Evolutionary conservation across 2,797 vertebrate species (phyloP).

Genomic region (Cossypha dichroa): DNA sequence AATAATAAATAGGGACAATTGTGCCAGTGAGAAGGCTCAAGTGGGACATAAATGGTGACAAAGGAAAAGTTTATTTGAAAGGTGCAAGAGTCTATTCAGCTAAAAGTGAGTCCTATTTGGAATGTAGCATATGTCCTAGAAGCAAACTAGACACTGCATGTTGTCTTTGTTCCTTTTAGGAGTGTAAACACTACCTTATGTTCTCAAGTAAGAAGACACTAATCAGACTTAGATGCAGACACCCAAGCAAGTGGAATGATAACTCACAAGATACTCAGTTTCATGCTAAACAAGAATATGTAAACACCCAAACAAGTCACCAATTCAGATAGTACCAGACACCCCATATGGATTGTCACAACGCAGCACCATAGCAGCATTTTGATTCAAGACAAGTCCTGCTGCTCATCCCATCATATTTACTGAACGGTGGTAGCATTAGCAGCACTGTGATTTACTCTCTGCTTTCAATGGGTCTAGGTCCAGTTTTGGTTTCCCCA

Average conservation of each 20-base stretch:
- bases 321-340: not conserved
- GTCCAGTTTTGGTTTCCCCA: conserved; percentile 88
- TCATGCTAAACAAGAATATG: not conserved
- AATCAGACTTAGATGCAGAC: conserved; percentile 1
- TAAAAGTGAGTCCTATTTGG: conserved; percentile 11
- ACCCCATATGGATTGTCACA: conserved; percentile 12
- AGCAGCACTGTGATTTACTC: conserved; percentile 94
- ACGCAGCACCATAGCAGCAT: conserved; percentile 15
- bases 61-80: not conserved
- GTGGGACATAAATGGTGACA: not conserved
- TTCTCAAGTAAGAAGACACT: not conserved
- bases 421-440: conserved; percentile 32
- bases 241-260: not conserved
- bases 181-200: conserved; percentile 60
- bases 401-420: conserved; percentile 7
- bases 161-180: conserved; percentile 22
- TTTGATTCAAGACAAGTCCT: conserved; percentile 23
- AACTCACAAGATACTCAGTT: not conserved
- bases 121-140: not conserved
- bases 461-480: conserved; percentile 83
- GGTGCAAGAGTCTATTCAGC: not conserved
- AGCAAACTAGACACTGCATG: not conserved
- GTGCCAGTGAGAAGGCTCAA: not conserved
- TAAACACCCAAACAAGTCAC: conserved; percentile 25
- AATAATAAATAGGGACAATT: conserved; percentile 28